phyloP scores from a whole-genome alignment of 64 coral and sea anemone genomes.

The Dendrophyllia cribrosa region DNA sequence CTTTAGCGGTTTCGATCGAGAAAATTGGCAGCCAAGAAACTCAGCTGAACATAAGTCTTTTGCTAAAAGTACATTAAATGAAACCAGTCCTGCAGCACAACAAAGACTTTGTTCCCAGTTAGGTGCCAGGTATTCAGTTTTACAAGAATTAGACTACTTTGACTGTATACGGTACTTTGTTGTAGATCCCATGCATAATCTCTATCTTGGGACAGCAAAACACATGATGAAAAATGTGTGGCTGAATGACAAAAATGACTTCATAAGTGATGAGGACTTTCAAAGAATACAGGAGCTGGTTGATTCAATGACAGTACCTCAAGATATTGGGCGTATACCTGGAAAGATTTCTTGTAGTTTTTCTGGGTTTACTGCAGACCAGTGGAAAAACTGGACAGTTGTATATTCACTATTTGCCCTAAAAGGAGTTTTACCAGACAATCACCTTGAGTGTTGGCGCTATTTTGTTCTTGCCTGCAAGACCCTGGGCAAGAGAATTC shows the following conservation, averaged over 20 bases:
- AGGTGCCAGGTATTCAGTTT: slow-evolving; percentile 75
- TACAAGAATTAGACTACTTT: slow-evolving; percentile 76
- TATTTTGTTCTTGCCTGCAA: slow-evolving; percentile 63
- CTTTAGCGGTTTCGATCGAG: slow-evolving; percentile 75
- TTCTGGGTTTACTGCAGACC: slow-evolving; percentile 77
- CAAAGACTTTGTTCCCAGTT: slow-evolving; percentile 51
- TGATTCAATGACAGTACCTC: slow-evolving; percentile 72
- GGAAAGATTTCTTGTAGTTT: slow-evolving; percentile 67
- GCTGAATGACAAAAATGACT: slow-evolving; percentile 48
- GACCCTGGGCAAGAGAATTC: slow-evolving; percentile 32
- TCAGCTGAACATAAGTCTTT: slow-evolving; percentile 56
- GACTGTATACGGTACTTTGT: slow-evolving; percentile 73
- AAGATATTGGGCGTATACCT: slow-evolving; percentile 75
- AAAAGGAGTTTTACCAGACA: slow-evolving; percentile 53
- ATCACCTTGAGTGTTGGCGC: slow-evolving; percentile 71
- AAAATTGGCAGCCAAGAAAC: slow-evolving; percentile 52
- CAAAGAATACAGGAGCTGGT: slow-evolving; percentile 68
- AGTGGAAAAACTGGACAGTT: slow-evolving; percentile 81
- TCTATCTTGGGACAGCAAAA: slow-evolving; percentile 75
- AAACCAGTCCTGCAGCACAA: slow-evolving; percentile 53
- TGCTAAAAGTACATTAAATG: slow-evolving; percentile 32
- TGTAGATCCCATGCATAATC: slow-evolving; percentile 80
- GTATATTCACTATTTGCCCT: slow-evolving; percentile 70
- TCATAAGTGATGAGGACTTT: slow-evolving; percentile 58
- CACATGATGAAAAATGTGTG: slow-evolving; percentile 74